phyloP scores from a whole-genome alignment of 2,797 vertebrate species.

The Staurois parvus region DNA sequence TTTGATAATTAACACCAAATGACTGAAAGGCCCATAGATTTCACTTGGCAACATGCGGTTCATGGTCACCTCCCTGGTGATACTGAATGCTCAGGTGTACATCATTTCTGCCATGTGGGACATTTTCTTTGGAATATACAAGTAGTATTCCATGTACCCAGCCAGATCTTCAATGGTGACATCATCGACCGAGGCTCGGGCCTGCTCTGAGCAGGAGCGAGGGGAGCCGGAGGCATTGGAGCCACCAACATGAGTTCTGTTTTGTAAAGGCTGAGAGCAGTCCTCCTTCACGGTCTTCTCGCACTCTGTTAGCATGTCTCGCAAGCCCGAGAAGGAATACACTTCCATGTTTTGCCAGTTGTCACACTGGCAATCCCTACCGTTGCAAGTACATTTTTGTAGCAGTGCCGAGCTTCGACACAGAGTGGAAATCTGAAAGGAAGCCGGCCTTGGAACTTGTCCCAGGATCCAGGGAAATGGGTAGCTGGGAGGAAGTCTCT shows the following conservation, averaged over 20 bases:
- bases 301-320: conserved; percentile 82
- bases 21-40: conserved; percentile 62
- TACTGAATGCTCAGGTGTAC: conserved; percentile 85
- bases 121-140: conserved; percentile 99
- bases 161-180: conserved; percentile 98
- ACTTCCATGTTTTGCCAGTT: conserved; percentile 90
- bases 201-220: conserved; percentile 96
- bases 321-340: conserved; percentile 94
- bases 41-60: conserved; percentile 67
- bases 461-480: conserved; percentile 65
- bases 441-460: conserved; percentile 67
- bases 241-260: conserved; percentile 79
- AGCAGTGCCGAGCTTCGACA: conserved; percentile 79
- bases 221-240: conserved; percentile 80
- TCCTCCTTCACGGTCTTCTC: conserved; percentile 79
- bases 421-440: conserved; percentile 86
- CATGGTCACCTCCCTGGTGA: conserved; percentile 47
- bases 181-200: conserved; percentile 91
- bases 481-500: conserved; percentile 64
- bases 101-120: conserved; percentile 99
- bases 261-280: conserved; percentile 71
- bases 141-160: conserved; percentile 96
- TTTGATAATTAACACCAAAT: conserved; percentile 16
- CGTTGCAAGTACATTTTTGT: conserved; percentile 69
- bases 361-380: conserved; percentile 76